Percentiles rank a stretch among this genome's conserved stretches.
Conservation (phyloP, 2,888 invertebrate species). For the Aspidapion aeneum region DNA sequence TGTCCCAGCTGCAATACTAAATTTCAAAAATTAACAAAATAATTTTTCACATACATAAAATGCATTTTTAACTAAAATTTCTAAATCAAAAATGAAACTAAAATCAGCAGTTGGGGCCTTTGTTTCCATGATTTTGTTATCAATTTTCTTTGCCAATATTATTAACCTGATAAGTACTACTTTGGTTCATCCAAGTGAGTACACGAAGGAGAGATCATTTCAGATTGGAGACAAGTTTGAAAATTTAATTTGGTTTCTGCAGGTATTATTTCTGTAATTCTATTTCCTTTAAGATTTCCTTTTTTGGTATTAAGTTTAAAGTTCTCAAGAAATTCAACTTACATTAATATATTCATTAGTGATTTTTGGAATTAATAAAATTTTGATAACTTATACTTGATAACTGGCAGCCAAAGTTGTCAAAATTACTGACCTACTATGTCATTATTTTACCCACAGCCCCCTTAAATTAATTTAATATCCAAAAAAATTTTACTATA, state of each 20-base stretch:
- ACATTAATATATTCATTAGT: too few relatives aligned
- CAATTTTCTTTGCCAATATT: conserved; percentile 65
- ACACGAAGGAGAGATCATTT: conserved; percentile 41
- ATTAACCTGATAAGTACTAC: conserved; percentile 64
- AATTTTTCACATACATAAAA: too few relatives aligned
- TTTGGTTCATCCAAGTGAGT: conserved; percentile 33
- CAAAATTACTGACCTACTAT: too few relatives aligned
- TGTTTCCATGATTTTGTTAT: conserved; percentile 60
- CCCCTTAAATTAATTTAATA: too few relatives aligned
- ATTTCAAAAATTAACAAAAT: too few relatives aligned
- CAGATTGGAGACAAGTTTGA: conserved; percentile 55
- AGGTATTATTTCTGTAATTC: conserved; percentile 56
- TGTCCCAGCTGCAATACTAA: not conserved
- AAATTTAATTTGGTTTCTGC: conserved; percentile 73
- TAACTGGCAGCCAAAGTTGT: too few relatives aligned
- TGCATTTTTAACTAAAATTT: too few relatives aligned
- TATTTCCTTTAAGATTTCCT: not conserved
- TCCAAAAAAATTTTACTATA: too few relatives aligned
- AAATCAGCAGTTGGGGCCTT: conserved; percentile 60
- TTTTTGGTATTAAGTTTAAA: not conserved
- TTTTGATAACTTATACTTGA: too few relatives aligned
- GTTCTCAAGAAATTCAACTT: not conserved
- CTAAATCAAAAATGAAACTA: conserved; percentile 37
- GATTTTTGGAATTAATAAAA: too few relatives aligned
- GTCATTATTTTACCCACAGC: too few relatives aligned